Conservation (phyloP, 1,140 invertebrate species). For the Matsumurasca onukii region DNA sequence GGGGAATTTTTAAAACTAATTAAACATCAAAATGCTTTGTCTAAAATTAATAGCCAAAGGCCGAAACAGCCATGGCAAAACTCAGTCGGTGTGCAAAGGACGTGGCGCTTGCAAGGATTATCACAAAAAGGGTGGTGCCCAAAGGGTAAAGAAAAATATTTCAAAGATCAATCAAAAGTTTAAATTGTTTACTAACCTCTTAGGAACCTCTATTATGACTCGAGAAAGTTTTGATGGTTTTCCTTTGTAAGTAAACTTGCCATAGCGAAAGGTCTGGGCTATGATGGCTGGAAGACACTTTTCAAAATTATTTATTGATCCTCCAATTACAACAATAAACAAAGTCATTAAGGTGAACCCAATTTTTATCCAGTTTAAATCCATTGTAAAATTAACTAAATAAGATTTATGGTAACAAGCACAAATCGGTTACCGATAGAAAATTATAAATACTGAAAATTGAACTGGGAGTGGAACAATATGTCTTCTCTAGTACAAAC, state of each 20-base stretch:
- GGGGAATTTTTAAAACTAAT: no score
- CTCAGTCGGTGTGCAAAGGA: no score
- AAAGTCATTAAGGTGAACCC: slow-evolving; percentile 49
- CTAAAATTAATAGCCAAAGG: no score
- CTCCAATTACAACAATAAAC: slow-evolving; percentile 53
- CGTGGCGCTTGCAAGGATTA: background rate
- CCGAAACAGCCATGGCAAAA: no score
- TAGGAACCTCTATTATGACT: slow-evolving; percentile 61
- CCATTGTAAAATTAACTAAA: slow-evolving; percentile 41
- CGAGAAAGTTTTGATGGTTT: slow-evolving; percentile 51
- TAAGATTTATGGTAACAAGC: no score
- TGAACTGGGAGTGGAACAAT: no score
- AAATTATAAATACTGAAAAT: no score
- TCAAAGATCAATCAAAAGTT: slow-evolving; percentile 27
- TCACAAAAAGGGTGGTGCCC: background rate
- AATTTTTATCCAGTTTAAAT: slow-evolving; percentile 55
- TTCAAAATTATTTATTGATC: slow-evolving; percentile 61
- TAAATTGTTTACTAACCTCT: slow-evolving; percentile 51
- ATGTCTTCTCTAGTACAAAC: no score
- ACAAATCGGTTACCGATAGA: no score
- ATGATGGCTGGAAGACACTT: slow-evolving; percentile 61
- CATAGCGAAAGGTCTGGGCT: slow-evolving; percentile 62
- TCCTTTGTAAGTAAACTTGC: slow-evolving; percentile 62
- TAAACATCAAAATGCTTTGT: no score
- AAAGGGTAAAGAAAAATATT: background rate